A percentile compares a stretch with the other conserved stretches of the same genome.
Evolutionary conservation across 2,888 invertebrate genomes (phyloP).

Genomic region (Balanococcus diminutus): DNA sequence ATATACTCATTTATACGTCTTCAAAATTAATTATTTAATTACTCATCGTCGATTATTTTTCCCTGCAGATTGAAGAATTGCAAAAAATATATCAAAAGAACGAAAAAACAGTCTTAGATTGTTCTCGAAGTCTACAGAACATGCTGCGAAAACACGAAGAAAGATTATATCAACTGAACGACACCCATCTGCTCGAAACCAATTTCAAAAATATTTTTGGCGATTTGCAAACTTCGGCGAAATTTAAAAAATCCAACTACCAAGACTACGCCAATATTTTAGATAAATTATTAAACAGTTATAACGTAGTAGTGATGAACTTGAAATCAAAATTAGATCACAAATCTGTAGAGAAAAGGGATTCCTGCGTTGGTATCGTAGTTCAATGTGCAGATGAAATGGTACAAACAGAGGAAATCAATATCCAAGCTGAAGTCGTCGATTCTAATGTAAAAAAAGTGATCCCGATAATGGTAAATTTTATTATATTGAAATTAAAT

Average conservation of each 20-base stretch:
- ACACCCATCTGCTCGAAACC: not conserved
- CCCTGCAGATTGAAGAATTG: constrained; percentile 41
- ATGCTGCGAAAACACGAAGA: constrained; percentile 47
- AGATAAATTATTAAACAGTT: constrained; percentile 16
- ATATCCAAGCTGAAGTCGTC: not conserved
- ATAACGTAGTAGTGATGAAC: not conserved
- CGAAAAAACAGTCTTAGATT: constrained; percentile 32
- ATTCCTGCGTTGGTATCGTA: not conserved
- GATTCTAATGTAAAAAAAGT: not conserved
- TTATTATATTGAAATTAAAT: not conserved
- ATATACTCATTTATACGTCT: not conserved
- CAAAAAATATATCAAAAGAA: constrained; percentile 50
- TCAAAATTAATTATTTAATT: not conserved
- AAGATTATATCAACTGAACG: not conserved
- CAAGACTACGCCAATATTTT: constrained; percentile 25
- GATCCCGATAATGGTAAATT: not conserved
- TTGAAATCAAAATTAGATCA: not conserved
- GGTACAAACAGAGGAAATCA: constrained; percentile 18
- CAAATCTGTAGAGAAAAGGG: not conserved
- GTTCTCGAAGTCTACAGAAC: constrained; percentile 28
- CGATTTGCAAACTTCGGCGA: constrained; percentile 22
- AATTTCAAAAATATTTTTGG: not conserved
- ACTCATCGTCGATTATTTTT: not conserved
- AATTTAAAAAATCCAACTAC: not conserved
- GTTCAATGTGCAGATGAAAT: not conserved